A percentile compares a stretch with the other conserved stretches of the same genome.
Conservation (phyloP, 2,888 invertebrate species). For the Cheilosia urbana region DNA sequence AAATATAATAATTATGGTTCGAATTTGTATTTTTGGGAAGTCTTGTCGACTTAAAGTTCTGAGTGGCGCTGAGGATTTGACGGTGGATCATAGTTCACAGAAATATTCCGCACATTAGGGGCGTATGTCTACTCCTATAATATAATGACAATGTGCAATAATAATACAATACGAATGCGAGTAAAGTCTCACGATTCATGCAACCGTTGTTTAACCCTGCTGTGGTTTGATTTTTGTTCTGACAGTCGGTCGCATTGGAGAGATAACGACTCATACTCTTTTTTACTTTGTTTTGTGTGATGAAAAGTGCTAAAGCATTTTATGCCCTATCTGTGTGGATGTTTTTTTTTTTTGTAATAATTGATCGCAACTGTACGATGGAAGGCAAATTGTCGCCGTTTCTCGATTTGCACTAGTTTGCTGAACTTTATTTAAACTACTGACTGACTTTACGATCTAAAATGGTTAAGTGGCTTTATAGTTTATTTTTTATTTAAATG, state of each 20-base stretch:
- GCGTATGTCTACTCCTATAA: no score
- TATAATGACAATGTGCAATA: not conserved
- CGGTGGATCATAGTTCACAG: not conserved
- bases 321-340: conserved; percentile 31
- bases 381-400: not conserved
- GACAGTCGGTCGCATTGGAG: not conserved
- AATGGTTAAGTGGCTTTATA: no score
- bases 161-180: not conserved
- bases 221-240: conserved; percentile 5
- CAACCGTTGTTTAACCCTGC: conserved; percentile 13
- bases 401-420: conserved; percentile 13
- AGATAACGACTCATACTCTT: conserved; percentile 37
- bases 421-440: conserved; percentile 15
- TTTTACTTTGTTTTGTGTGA: conserved; percentile 1
- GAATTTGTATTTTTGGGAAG: not conserved
- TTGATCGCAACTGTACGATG: conserved; percentile 37
- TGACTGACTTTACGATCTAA: no score
- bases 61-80: not conserved
- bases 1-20: not conserved
- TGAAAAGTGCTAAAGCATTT: conserved; percentile 4
- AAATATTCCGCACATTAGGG: not conserved
- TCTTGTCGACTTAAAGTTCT: not conserved
- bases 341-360: conserved; percentile 25
- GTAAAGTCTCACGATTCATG: not conserved
- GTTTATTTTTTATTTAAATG: no score